Base-by-base conservation (phyloP, 2,113 vertebrate species). In the Setophaga kirtlandii region DNA sequence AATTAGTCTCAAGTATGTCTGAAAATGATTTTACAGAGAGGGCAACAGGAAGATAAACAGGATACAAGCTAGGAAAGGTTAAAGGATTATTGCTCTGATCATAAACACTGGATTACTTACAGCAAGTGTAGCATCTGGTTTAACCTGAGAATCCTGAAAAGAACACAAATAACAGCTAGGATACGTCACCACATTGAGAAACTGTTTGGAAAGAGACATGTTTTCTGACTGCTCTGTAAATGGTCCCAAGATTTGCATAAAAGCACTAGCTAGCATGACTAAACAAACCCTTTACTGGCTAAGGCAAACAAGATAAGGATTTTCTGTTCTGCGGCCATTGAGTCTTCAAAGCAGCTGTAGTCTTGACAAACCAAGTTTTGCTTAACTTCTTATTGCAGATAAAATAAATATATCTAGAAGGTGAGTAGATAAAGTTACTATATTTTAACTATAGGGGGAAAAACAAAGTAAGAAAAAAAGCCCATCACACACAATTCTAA, bases 261-360 rank as follows among this genome's bases (percentile, higher is more conserved):
- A 92, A 84, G 59, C 84, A 62, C 50, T 50, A 62, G 63, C 33
- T 80, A 94, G 63, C 50, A 22, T 80, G 47, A 83, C 89, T 76
- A 65, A 77, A 95, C 53, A 87, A 76, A 85, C 47, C 3, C 21
- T 79, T 80, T 74, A 73, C 41, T 62, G 33, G 42, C 33, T 67
- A 94, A 93, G 47, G 59, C 75, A 97, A 95, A 94, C 67, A 95
- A 97, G 91, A 94, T 96, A 95, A 96, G 87, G 42, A 65, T 76
- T 85, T 94, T 87, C 67, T 85, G 52, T 92, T 95, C 68, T 93
- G n/a, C 69, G 94, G 47, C 79, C 55, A 55, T 3, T 79, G 16
- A 24, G 23, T 55, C 65, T 94, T 94, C 92, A 92, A 96, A 95
- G 89, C 69, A 85, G 39, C 55, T 2, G 1, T 33, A 58, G 19